Evolutionary conservation across 2,797 vertebrate genomes (phyloP).

Genomic region (Cyprinodon diabolis): DNA sequence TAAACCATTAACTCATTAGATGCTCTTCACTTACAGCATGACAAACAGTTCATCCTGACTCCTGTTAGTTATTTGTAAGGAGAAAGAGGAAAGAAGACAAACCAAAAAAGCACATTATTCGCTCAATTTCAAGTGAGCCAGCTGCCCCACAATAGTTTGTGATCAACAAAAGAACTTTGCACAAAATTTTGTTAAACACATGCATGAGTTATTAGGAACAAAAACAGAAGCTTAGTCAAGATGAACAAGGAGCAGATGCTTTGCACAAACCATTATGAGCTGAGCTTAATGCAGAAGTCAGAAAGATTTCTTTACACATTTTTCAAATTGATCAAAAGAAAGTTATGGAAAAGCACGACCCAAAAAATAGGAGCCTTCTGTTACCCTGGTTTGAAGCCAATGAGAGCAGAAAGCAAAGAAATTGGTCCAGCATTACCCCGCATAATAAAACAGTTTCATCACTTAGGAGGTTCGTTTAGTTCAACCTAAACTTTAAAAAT

Average conservation of each 20-base stretch:
- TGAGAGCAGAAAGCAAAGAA: constrained; percentile 49
- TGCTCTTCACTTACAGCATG: constrained; percentile 74
- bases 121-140: background rate
- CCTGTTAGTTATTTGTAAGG: constrained; percentile 52
- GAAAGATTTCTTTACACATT: background rate
- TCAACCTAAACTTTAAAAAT: background rate
- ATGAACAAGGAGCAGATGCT: constrained; percentile 4
- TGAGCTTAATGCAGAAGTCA: constrained; percentile 46
- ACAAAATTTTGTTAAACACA: constrained; percentile 2
- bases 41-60: constrained; percentile 76
- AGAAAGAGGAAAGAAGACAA: constrained; percentile 44
- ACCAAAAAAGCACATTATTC: constrained; percentile 41
- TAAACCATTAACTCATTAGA: constrained; percentile 9
- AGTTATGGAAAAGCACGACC: constrained; percentile 20
- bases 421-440: constrained; percentile 47
- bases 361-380: background rate
- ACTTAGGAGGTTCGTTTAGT: constrained; percentile 43
- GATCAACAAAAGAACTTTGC: background rate
- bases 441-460: constrained; percentile 52
- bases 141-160: background rate
- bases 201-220: constrained; percentile 31
- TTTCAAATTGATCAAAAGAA: constrained; percentile 40
- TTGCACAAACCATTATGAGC: constrained; percentile 32
- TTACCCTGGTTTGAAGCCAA: constrained; percentile 39
- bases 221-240: constrained; percentile 9